phyloP scores from a whole-genome alignment of 1,140 invertebrate species.

The Sweltsa coloradensis region DNA sequence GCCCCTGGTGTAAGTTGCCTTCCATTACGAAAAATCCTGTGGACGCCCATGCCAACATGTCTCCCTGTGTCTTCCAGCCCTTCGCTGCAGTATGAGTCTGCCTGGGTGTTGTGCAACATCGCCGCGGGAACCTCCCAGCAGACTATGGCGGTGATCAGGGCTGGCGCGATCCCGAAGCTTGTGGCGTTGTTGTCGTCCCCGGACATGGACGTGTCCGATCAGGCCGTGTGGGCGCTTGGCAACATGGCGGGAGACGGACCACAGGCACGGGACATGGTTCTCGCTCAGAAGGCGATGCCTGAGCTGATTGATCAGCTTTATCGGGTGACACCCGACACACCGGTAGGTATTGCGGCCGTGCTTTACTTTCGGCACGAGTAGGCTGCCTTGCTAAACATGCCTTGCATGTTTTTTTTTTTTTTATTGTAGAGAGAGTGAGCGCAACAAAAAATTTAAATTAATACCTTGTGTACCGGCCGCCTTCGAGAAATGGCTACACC shows the following conservation, averaged over 20 bases:
- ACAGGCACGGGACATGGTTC: constrained; percentile 58
- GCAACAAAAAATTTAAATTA: too few relatives aligned
- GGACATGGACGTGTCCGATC: constrained; percentile 75
- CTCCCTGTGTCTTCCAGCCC: constrained; percentile 43
- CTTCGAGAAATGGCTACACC: too few relatives aligned
- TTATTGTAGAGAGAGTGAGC: too few relatives aligned
- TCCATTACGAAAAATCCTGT: too few relatives aligned
- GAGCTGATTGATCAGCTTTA: constrained; percentile 53
- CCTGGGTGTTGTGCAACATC: constrained; percentile 97
- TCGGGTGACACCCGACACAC: constrained; percentile 37
- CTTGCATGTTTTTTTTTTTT: too few relatives aligned
- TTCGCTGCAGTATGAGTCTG: constrained; percentile 91
- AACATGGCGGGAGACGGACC: constrained; percentile 93
- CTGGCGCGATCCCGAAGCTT: constrained; percentile 78
- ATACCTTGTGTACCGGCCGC: too few relatives aligned
- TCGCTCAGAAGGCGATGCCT: constrained; percentile 46
- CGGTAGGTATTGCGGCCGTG: too few relatives aligned
- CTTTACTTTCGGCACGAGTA: too few relatives aligned
- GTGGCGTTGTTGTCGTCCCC: constrained; percentile 60
- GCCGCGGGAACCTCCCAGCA: constrained; percentile 75
- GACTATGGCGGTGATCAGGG: constrained; percentile 51
- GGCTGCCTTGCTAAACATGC: too few relatives aligned
- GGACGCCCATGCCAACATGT: too few relatives aligned
- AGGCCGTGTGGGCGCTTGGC: constrained; percentile 94
- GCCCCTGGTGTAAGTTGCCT: too few relatives aligned